Percentiles rank a stretch among this genome's conserved stretches.
Evolutionary conservation across 2,888 invertebrate genomes (phyloP).

Genomic region (Marronus borbonicus): DNA sequence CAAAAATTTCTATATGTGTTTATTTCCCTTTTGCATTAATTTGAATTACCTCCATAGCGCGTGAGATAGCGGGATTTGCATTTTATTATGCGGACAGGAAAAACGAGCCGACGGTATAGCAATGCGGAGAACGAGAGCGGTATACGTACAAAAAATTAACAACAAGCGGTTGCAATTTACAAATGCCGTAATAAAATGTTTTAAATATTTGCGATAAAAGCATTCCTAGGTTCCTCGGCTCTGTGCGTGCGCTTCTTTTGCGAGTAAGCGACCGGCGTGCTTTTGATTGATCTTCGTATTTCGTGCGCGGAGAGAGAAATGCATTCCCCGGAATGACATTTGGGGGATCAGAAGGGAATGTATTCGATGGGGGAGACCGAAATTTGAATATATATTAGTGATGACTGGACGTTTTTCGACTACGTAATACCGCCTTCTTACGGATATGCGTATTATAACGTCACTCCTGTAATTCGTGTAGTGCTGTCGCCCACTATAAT

Average conservation of each 20-base stretch:
- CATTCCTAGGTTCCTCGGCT: conserved; percentile 49
- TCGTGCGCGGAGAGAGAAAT: conserved; percentile 63
- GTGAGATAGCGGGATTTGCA: not conserved
- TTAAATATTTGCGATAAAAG: conserved; percentile 54
- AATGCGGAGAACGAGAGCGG: not conserved
- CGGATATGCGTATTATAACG: conserved; percentile 6
- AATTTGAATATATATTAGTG: conserved; percentile 69
- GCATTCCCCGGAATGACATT: conserved; percentile 57
- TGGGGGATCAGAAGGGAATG: conserved; percentile 51
- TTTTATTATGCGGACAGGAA: conserved; percentile 3
- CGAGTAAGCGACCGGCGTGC: conserved; percentile 39
- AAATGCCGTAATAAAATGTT: conserved; percentile 51
- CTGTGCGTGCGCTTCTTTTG: conserved; percentile 53
- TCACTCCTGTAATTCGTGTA: not conserved
- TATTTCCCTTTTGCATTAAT: too few relatives aligned
- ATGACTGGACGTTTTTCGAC: conserved; percentile 63
- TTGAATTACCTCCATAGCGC: too few relatives aligned
- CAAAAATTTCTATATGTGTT: too few relatives aligned
- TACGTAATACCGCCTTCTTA: conserved; percentile 39
- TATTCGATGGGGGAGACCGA: conserved; percentile 61
- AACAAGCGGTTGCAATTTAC: conserved; percentile 45
- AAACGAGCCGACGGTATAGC: not conserved
- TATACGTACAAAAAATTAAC: conserved; percentile 28
- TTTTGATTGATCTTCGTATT: conserved; percentile 67
- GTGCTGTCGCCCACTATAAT: not conserved